phyloP scores from a whole-genome alignment of 2,113 vertebrate species.

The Chamaea fasciata region DNA sequence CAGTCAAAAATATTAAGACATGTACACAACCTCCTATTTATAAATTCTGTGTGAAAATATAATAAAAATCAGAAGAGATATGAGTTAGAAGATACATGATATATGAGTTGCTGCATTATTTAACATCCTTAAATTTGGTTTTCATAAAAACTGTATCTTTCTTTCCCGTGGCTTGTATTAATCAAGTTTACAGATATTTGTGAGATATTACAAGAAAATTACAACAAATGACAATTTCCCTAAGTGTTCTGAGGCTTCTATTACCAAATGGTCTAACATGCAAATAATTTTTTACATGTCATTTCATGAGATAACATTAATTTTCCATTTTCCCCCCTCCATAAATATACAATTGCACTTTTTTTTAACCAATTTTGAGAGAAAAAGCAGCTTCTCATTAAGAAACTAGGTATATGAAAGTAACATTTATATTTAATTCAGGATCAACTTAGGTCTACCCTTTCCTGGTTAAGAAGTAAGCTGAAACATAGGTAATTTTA shows the following conservation, averaged over 20 bases:
- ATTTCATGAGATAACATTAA: not conserved
- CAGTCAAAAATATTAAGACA: not conserved
- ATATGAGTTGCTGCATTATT: not conserved
- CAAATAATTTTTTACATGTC: not conserved
- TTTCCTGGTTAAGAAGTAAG: not conserved
- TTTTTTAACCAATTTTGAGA: not conserved
- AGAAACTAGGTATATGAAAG: not conserved
- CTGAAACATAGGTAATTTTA: not conserved
- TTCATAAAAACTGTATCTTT: not conserved
- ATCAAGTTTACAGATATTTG: not conserved
- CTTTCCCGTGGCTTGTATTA: not conserved
- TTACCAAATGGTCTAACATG: not conserved
- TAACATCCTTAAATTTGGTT: not conserved
- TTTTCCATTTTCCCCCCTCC: not conserved
- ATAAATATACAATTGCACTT: not conserved
- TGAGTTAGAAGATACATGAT: not conserved
- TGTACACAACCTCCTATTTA: not conserved
- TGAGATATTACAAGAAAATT: not conserved
- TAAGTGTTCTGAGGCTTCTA: not conserved
- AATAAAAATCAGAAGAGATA: not conserved
- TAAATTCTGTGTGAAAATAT: not conserved
- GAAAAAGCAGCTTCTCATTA: not conserved
- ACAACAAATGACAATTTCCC: not conserved
- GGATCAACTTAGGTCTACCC: not conserved
- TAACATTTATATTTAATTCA: not conserved